phyloP scores from a whole-genome alignment of 2,797 vertebrate species.

The Sphenopsis melanotis region DNA sequence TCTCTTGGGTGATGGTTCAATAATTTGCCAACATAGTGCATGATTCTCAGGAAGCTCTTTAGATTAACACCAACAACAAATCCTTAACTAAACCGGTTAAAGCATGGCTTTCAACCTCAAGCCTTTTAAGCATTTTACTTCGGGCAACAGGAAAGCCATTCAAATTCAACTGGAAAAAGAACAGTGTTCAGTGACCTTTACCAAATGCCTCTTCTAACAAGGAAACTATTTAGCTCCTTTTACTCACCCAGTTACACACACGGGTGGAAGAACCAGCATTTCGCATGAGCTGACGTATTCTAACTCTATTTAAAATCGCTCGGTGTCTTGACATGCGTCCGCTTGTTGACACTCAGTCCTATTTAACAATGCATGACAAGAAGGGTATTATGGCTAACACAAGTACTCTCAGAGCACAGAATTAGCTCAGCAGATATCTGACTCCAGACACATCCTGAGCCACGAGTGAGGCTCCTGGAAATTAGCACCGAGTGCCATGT shows the following conservation, averaged over 20 bases:
- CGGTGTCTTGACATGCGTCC: not conserved
- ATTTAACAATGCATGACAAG: not conserved
- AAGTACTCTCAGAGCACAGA: not conserved
- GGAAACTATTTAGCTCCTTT: conserved; percentile 43
- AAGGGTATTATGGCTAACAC: not conserved
- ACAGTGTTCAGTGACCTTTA: conserved; percentile 44
- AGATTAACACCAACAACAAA: not conserved
- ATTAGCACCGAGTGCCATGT: not conserved
- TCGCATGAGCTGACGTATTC: not conserved
- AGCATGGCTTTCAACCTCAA: not conserved
- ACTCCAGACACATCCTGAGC: not conserved
- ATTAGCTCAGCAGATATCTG: not conserved
- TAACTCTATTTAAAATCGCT: not conserved
- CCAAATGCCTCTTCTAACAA: conserved; percentile 43
- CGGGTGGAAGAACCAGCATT: not conserved
- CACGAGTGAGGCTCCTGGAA: not conserved
- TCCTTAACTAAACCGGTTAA: not conserved
- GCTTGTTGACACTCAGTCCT: not conserved
- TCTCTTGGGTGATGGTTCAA: not conserved
- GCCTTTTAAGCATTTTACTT: not conserved
- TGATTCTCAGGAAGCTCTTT: not conserved
- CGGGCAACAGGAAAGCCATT: conserved; percentile 24
- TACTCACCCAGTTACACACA: not conserved
- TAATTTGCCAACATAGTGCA: not conserved
- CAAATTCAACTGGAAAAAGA: conserved; percentile 49